Percentiles rank a stretch among this genome's conserved stretches.
These are phyloP conservation scores for Sturnus vulgaris DNA, from an alignment of 2,113 vertebrate genomes.

Conservation along the genomic window DNA sequence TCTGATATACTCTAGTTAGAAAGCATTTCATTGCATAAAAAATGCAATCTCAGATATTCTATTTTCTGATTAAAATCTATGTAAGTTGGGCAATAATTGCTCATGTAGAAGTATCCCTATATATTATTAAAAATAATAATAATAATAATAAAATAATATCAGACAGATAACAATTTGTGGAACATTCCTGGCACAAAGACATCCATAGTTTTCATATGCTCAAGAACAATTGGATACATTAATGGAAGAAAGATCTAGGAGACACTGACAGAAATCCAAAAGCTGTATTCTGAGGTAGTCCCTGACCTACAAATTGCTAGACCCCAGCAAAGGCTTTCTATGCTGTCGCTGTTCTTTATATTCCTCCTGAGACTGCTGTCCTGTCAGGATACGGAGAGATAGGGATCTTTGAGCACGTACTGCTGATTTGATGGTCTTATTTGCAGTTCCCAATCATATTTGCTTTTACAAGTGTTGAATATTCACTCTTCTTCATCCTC, in stretches of 20 bases:
- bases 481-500: neutral
- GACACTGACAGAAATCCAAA: neutral
- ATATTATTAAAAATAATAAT: neutral
- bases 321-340: neutral
- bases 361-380: neutral
- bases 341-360: neutral
- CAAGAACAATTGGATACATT: neutral
- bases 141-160: too few relatives aligned
- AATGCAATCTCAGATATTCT: neutral
- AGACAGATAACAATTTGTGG: neutral
- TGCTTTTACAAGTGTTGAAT: neutral
- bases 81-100: neutral
- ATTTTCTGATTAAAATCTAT: neutral
- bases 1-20: neutral
- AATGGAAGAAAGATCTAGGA: neutral
- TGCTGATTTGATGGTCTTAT: neutral
- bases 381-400: neutral
- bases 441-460: neutral
- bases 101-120: neutral
- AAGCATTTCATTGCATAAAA: neutral
- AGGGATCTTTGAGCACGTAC: rapidly evolving
- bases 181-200: neutral
- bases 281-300: neutral
- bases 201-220: neutral
- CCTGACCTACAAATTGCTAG: neutral